Conservation (phyloP, 2,113 vertebrate species). For the Ameiurus melas region DNA sequence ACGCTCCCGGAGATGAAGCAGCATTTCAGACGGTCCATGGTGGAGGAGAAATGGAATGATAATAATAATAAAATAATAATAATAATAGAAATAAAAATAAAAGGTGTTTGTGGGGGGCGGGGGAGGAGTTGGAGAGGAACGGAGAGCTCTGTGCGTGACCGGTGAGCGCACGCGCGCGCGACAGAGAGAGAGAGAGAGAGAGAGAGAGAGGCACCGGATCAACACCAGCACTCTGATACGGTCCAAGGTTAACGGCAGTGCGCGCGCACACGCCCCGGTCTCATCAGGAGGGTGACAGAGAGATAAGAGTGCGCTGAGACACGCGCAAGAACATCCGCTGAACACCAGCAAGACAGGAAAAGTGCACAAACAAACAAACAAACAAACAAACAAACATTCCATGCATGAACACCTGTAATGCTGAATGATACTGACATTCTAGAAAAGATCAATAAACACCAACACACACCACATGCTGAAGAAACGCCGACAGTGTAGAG, state of each 20-base stretch:
- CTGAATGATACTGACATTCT: background rate
- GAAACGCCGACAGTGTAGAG: background rate
- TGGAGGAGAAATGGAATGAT: background rate
- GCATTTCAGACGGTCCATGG: constrained; percentile 50
- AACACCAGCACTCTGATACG: background rate
- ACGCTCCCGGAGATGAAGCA: constrained; percentile 63
- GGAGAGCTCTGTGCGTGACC: background rate
- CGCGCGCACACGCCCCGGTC: background rate
- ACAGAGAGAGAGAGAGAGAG: background rate
- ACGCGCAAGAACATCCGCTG: background rate
- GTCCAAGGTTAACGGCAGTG: constrained; percentile 20
- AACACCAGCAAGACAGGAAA: background rate
- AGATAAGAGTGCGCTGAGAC: background rate
- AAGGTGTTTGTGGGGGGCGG: background rate
- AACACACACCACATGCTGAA: background rate
- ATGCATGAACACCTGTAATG: background rate
- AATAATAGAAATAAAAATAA: background rate
- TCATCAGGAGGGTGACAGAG: background rate
- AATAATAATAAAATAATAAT: too few species aligned
- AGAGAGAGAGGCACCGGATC: background rate
- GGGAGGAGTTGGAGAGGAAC: background rate
- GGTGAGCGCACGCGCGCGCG: too few species aligned
- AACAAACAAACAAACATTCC: too few species aligned
- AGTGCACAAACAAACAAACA: background rate
- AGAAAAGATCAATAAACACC: background rate